These are phyloP conservation scores for Rafetus swinhoei DNA, from an alignment of 2,113 vertebrate species.

Conservation along the genomic window DNA sequence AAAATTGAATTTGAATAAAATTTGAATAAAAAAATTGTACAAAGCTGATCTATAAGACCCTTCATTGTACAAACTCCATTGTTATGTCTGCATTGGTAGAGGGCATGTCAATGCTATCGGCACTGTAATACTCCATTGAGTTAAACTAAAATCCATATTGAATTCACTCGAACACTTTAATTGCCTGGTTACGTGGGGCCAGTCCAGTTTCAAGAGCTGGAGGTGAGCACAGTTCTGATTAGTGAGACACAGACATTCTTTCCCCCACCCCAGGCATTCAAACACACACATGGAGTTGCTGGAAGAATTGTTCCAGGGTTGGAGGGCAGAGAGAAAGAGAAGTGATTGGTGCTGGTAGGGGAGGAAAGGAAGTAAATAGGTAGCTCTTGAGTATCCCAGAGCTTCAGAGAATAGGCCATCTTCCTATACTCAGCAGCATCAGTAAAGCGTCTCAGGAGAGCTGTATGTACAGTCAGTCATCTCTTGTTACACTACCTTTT, in stretches of 20 bases:
- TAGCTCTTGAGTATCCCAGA: fast-evolving
- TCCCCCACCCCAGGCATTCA: neutral
- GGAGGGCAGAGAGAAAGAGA: neutral
- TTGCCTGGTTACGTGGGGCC: neutral
- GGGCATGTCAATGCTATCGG: fast-evolving
- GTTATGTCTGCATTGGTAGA: fast-evolving
- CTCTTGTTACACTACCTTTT: neutral
- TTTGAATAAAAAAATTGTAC: neutral
- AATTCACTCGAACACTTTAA: neutral
- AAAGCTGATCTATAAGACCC: neutral
- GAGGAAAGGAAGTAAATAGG: neutral
- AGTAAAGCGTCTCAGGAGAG: neutral
- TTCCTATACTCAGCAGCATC: neutral
- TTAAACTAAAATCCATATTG: neutral
- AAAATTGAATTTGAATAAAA: too few species aligned
- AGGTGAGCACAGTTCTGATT: neutral
- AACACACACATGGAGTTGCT: neutral
- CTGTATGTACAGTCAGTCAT: neutral
- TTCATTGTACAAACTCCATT: neutral
- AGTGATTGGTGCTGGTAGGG: neutral
- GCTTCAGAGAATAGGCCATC: neutral
- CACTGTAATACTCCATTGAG: neutral
- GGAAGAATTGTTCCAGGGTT: neutral
- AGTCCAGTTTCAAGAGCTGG: fast-evolving
- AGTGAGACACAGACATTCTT: neutral